A percentile compares a stretch with the other conserved stretches of the same genome.
Conservation (phyloP, 1,140 invertebrate species). For the Meloidogyne hapla region DNA sequence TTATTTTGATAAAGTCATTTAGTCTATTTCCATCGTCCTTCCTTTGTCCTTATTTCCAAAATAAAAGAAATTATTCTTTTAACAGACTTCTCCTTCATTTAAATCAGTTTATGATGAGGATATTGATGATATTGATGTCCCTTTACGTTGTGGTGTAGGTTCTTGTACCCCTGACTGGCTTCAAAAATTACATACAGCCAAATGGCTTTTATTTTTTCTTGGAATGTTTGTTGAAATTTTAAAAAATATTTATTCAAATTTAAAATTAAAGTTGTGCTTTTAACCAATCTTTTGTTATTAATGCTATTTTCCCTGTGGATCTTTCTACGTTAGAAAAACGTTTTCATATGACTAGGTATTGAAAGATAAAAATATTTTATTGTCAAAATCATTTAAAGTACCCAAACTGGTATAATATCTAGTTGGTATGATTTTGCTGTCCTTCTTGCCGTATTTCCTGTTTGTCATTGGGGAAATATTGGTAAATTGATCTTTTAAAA, state of each 20-base stretch:
- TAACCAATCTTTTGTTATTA: conserved; percentile 59
- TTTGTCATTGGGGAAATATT: conserved; percentile 63
- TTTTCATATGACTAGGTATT: conserved; percentile 63
- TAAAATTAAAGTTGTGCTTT: conserved; percentile 51
- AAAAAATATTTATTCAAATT: not conserved
- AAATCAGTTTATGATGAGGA: conserved; percentile 32
- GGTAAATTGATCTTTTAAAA: conserved; percentile 22
- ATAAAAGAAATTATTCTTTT: not conserved
- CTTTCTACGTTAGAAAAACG: conserved; percentile 60
- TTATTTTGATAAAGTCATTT: no score
- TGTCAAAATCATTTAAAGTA: conserved; percentile 42
- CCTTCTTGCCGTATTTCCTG: conserved; percentile 61
- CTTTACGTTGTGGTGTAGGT: conserved; percentile 54
- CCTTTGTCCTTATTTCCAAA: no score
- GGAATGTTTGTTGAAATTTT: conserved; percentile 37
- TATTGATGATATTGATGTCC: conserved; percentile 38
- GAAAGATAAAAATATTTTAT: no score
- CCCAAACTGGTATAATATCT: conserved; percentile 64
- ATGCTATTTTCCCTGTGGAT: conserved; percentile 62
- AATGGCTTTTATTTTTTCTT: conserved; percentile 60
- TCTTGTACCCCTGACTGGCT: conserved; percentile 61
- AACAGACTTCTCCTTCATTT: conserved; percentile 11
- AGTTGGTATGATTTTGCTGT: conserved; percentile 64
- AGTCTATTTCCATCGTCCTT: no score
- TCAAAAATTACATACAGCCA: conserved; percentile 59